A percentile compares a stretch with the other conserved stretches of the same genome.
Conservation (phyloP, 1,140 invertebrate species). For the Drosophila suzukii region DNA sequence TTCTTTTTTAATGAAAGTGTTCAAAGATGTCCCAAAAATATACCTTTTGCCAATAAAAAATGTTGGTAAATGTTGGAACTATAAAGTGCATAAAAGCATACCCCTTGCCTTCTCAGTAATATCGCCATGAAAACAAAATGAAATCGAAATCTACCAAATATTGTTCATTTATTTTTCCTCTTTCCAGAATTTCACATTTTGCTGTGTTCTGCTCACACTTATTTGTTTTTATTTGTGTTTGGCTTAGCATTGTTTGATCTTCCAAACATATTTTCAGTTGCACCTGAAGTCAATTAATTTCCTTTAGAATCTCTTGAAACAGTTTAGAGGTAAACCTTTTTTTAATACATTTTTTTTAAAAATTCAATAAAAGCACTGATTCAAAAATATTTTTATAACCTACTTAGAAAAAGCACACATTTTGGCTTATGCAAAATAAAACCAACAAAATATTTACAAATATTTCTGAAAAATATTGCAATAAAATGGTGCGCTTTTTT, state of each 20-base stretch:
- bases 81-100: no score
- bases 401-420: no score
- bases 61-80: no score
- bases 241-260: slow-evolving; percentile 5
- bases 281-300: neutral
- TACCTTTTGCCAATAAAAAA: no score
- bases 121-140: slow-evolving; percentile 4
- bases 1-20: neutral
- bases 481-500: neutral
- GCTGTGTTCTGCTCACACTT: neutral
- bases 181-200: neutral
- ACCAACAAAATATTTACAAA: slow-evolving; percentile 3
- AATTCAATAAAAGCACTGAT: neutral
- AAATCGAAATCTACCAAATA: slow-evolving; percentile 6
- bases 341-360: no score
- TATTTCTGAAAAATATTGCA: neutral
- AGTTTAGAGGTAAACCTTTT: no score
- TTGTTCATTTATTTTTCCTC: neutral
- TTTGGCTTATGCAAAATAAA: neutral
- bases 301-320: neutral
- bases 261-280: neutral
- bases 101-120: neutral
- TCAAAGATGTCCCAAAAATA: no score
- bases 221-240: slow-evolving; percentile 9
- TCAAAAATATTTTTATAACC: no score